Evolutionary conservation across 1,140 invertebrate species (phyloP).

Genomic region (Hirudo medicinalis): DNA sequence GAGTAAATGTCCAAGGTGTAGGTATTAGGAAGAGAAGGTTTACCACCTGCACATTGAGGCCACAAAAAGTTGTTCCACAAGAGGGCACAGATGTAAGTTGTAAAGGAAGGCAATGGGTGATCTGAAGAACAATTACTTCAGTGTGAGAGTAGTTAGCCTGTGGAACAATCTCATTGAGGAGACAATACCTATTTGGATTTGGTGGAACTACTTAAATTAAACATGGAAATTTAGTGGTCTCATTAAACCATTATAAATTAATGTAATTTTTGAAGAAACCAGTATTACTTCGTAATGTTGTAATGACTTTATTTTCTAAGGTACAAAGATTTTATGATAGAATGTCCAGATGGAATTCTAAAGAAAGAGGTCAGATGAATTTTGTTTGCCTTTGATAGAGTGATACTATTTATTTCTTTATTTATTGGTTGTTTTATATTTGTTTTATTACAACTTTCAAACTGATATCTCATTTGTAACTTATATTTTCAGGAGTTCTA

Average conservation of each 20-base stretch:
- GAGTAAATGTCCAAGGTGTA: too few species aligned
- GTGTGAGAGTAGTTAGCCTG: neutral
- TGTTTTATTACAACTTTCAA: neutral
- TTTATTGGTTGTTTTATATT: neutral
- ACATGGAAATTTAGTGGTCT: neutral
- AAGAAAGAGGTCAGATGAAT: constrained; percentile 7
- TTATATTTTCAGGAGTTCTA: constrained; percentile 74
- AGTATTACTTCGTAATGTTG: too few species aligned
- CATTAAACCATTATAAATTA: neutral
- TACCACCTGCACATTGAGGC: too few species aligned
- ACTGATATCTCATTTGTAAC: neutral
- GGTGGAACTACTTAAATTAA: neutral
- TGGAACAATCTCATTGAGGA: neutral
- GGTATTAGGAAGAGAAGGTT: too few species aligned
- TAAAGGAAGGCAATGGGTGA: too few species aligned
- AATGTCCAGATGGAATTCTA: constrained; percentile 16
- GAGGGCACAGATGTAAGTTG: too few species aligned
- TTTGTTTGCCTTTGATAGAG: neutral
- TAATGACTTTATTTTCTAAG: neutral
- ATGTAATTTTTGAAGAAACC: neutral
- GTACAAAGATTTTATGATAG: constrained; percentile 17
- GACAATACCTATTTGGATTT: too few species aligned
- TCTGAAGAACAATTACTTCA: too few species aligned
- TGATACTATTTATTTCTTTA: neutral
- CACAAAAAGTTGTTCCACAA: too few species aligned